Evolutionary conservation across 2,113 vertebrate genomes (phyloP).

Genomic region (Amblyopsis rosae): DNA sequence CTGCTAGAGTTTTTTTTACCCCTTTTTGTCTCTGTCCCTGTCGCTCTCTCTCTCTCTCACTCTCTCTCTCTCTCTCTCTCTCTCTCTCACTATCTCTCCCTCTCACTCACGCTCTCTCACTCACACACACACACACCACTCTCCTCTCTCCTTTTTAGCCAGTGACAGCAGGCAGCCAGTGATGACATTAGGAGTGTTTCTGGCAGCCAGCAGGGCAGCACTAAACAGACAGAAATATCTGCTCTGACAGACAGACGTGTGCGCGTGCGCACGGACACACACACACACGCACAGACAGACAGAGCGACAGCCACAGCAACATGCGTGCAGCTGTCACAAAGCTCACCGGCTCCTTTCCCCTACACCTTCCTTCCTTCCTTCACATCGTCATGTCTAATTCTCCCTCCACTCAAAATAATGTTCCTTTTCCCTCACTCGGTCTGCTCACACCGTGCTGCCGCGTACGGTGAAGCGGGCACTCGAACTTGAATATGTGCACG

Average conservation of each 20-base stretch:
- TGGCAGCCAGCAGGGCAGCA: slow-evolving; percentile 74
- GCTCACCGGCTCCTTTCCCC: slow-evolving; percentile 44
- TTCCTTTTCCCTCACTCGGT: slow-evolving; percentile 12
- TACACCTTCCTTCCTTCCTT: slow-evolving; percentile 22
- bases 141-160: slow-evolving; percentile 75
- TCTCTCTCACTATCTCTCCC: slow-evolving; percentile 19
- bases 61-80: slow-evolving; percentile 49
- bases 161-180: slow-evolving; percentile 74
- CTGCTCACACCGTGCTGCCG: slow-evolving; percentile 16
- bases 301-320: slow-evolving; percentile 51
- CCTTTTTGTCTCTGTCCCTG: slow-evolving; percentile 53
- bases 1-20: slow-evolving; percentile 58
- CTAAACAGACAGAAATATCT: slow-evolving; percentile 83
- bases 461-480: not conserved
- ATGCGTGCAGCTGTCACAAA: slow-evolving; percentile 69
- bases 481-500: too few species aligned
- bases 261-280: too few species aligned
- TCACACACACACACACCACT: not conserved
- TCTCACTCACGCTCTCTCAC: not conserved
- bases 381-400: not conserved
- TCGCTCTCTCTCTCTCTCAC: slow-evolving; percentile 19
- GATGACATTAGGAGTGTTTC: slow-evolving; percentile 78
- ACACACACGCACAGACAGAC: slow-evolving; percentile 31
- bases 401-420: slow-evolving; percentile 4
- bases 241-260: slow-evolving; percentile 59